phyloP scores from a whole-genome alignment of 2,113 vertebrate genomes.

The Porphyrio hochstetteri region DNA sequence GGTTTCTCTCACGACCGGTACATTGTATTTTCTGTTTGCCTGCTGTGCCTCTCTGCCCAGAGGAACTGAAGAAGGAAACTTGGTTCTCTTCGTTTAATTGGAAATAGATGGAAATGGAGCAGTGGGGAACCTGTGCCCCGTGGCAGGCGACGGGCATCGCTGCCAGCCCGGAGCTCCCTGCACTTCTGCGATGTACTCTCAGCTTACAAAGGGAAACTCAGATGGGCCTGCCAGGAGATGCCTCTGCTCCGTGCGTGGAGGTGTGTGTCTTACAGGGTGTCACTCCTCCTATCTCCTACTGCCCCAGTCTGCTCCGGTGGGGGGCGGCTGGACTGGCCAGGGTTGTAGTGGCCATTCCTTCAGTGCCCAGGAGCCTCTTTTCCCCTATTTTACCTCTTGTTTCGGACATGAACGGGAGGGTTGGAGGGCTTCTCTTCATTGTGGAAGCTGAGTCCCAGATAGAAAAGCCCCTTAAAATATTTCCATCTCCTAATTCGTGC shows the following conservation, averaged over 20 bases:
- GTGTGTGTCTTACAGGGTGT: neutral
- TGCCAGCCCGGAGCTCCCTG: neutral
- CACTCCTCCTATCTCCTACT: neutral
- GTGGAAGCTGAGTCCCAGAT: neutral
- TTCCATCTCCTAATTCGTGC: neutral
- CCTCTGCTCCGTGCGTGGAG: neutral
- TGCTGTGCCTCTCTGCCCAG: constrained; percentile 49
- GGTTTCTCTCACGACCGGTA: neutral
- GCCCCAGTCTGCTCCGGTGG: neutral
- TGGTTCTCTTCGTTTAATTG: neutral
- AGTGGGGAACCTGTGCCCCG: neutral
- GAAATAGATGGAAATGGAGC: constrained; percentile 13
- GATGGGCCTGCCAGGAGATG: neutral
- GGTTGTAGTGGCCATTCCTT: neutral
- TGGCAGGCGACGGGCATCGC: neutral
- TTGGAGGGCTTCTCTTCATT: neutral
- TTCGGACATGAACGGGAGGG: rapidly evolving
- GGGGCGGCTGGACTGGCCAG: neutral
- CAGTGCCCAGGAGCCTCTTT: neutral
- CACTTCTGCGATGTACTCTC: neutral
- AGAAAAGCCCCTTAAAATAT: neutral
- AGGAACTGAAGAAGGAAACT: constrained; percentile 42
- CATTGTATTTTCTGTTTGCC: constrained; percentile 44
- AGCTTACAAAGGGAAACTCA: neutral
- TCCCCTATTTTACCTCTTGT: neutral